Base-by-base conservation (phyloP, 2,797 vertebrate species). In the Merluccius polli region DNA sequence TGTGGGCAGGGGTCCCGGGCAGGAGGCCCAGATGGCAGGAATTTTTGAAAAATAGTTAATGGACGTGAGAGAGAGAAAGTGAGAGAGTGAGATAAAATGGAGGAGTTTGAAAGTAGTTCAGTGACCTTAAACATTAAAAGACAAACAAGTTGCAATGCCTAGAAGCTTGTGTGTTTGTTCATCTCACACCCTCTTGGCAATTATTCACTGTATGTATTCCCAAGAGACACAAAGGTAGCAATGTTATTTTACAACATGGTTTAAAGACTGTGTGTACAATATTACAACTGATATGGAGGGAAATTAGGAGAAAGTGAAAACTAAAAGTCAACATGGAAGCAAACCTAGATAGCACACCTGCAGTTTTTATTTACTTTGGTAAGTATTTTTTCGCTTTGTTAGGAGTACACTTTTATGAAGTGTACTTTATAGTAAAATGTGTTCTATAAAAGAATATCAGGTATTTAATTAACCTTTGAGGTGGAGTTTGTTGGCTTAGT, bases 151-250 rank as follows among this genome's bases (percentile, higher is more conserved):
- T 74, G 1, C 32, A 83, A 67, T 63, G n/a, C 33, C 29, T 1
- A 68, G 73, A 52, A 71, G 30, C 38, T 82, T 52, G 72, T 0
- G 5, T 59, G 71, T 65, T 72, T 52, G 33, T 68, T 68, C 27
- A 68, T 21, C 52, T 81, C 85, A 70, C 35, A 68, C 33, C 33
- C 29, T 73, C 80, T 80, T 79, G 73, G 74, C 75, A 29, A 79
- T 63, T 63, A 63, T 11, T 63, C 59, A 63, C 59, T 63, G 59
- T 63, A 63, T 11, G 59, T 63, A 63, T 63, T 63, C 24, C 59
- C 24, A 27, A 63, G 59, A 63, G 52, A 59, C 52, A 59, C 52
- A 59, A 59, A 59, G 52, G 52, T n/a, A 24, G 59, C n/a, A 63
- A 63, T 63, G n/a, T 8, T 27, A 27, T 63, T 16, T 63, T 63